Conservation (phyloP, 2,888 invertebrate species). For the Lepidonotus clava region DNA sequence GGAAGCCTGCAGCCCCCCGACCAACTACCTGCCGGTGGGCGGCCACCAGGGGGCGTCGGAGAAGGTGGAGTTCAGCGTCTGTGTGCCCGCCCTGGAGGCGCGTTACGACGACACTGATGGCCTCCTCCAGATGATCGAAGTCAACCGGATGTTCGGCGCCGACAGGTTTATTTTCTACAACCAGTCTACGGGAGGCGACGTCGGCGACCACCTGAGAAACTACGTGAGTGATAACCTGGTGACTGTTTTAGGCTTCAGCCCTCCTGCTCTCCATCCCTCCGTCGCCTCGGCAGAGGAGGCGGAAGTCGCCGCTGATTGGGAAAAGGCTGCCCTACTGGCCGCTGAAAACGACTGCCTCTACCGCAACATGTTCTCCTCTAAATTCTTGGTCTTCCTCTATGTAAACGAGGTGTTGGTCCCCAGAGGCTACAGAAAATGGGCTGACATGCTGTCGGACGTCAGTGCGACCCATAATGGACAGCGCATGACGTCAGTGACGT, state of each 20-base stretch:
- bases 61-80: constrained; percentile 38
- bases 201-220: constrained; percentile 10
- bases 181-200: constrained; percentile 24
- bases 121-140: constrained; percentile 51
- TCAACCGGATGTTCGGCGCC: constrained; percentile 58
- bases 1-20: constrained; percentile 30
- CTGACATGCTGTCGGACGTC: not conserved
- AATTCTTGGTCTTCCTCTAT: not conserved
- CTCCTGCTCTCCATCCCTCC: not conserved
- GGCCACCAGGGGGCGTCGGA: not conserved
- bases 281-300: not conserved
- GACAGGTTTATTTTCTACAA: constrained; percentile 53
- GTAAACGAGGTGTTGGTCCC: constrained; percentile 17
- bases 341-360: constrained; percentile 45
- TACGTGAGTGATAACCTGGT: constrained; percentile 20
- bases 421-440: not conserved
- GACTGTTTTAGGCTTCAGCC: no score
- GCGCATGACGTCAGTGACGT: not conserved
- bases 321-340: not conserved
- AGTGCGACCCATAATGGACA: not conserved
- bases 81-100: constrained; percentile 24
- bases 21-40: constrained; percentile 25
- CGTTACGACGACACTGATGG: not conserved
- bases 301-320: not conserved
- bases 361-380: not conserved